A percentile compares a stretch with the other conserved stretches of the same genome.
These are phyloP conservation scores for Caenorhabditis angaria DNA, from an alignment of 2,888 invertebrate species.

Conservation along the genomic window DNA sequence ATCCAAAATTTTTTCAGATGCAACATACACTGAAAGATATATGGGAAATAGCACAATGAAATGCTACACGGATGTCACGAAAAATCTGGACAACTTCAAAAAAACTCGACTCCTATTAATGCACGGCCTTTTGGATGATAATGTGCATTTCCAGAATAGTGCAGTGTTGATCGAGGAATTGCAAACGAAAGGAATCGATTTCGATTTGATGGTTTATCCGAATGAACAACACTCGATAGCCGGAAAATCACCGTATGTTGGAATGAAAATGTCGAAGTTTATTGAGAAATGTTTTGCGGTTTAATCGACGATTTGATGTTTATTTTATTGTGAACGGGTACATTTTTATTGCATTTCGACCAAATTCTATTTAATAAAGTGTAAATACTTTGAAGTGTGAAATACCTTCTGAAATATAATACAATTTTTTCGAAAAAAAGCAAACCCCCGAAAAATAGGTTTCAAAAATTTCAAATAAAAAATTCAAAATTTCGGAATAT, in stretches of 20 bases:
- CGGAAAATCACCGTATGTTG: slow-evolving; percentile 19
- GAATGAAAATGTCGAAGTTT: slow-evolving; percentile 38
- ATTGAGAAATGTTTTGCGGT: slow-evolving; percentile 30
- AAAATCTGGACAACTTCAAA: slow-evolving; percentile 85
- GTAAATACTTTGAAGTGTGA: too few species aligned
- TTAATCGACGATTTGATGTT: too few species aligned
- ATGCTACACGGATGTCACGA: slow-evolving; percentile 83
- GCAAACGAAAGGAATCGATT: slow-evolving; percentile 85
- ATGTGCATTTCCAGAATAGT: slow-evolving; percentile 93
- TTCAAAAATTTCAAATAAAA: too few species aligned
- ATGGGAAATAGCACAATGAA: slow-evolving; percentile 91
- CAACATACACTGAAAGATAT: slow-evolving; percentile 93
- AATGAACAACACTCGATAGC: slow-evolving; percentile 44
- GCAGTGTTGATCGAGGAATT: slow-evolving; percentile 89
- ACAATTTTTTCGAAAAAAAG: too few species aligned
- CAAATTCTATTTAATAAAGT: too few species aligned
- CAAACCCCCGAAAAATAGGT: too few species aligned
- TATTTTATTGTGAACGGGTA: too few species aligned
- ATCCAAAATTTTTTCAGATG: slow-evolving; percentile 79
- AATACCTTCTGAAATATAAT: too few species aligned
- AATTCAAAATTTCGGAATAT: too few species aligned
- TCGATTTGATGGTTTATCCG: slow-evolving; percentile 83
- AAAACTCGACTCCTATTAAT: slow-evolving; percentile 87
- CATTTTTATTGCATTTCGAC: too few species aligned
- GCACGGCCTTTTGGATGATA: slow-evolving; percentile 91